Evolutionary conservation across 2,797 vertebrate genomes (phyloP).

Genomic region (Pyrocephalus nanus): DNA sequence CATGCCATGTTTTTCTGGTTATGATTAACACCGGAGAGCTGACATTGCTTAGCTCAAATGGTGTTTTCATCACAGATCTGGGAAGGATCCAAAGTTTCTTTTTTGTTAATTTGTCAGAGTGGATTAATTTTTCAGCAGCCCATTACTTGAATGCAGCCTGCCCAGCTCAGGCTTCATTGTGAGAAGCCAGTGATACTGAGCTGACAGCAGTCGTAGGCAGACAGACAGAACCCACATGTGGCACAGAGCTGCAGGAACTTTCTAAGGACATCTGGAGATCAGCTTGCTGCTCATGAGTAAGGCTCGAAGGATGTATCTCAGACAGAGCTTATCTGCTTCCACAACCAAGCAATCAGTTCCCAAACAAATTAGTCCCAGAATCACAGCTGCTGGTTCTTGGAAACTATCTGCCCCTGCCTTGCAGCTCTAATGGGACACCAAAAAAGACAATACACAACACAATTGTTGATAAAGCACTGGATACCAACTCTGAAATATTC

Average conservation of each 20-base stretch:
- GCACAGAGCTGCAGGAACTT: neutral
- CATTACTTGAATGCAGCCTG: conserved; percentile 3
- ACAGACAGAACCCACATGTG: conserved; percentile 41
- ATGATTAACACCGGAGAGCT: neutral
- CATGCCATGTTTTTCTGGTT: neutral
- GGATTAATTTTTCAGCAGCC: conserved; percentile 65
- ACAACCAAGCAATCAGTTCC: neutral
- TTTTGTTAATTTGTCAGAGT: conserved; percentile 57
- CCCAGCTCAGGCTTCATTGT: neutral
- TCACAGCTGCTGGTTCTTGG: neutral
- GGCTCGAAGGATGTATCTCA: neutral
- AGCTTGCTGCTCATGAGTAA: neutral
- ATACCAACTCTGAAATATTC: neutral
- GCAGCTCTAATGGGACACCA: neutral
- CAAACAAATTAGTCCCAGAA: neutral
- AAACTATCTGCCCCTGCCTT: neutral
- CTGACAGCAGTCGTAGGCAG: neutral
- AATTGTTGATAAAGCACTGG: neutral
- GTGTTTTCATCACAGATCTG: conserved; percentile 4
- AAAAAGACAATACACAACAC: neutral
- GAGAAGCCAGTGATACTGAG: neutral
- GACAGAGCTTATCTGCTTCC: neutral
- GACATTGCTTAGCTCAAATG: conserved; percentile 11
- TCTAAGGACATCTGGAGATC: conserved; percentile 15
- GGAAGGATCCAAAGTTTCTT: conserved; percentile 43